Evolutionary conservation across 1,140 invertebrate genomes (phyloP), one percentile per base, ranked within the genome.

Genomic region (Drosophila persimilis): DNA sequence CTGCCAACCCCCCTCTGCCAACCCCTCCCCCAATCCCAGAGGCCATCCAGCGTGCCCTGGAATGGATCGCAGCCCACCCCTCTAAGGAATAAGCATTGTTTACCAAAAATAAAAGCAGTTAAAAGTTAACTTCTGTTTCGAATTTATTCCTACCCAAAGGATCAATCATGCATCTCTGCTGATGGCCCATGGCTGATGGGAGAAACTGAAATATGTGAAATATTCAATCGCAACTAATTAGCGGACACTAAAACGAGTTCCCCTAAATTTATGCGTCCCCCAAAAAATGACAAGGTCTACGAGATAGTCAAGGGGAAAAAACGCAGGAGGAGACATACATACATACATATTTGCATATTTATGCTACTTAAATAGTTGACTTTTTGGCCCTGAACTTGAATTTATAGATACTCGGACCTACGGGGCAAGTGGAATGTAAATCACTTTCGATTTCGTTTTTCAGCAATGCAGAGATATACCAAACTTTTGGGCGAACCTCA

Each of bases 21-120:
- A 94, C 93, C 6, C 92, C 94, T 43, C 94, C 94, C 44, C 94
- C 94, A 65, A 93, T 95, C 35, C 94, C 94, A 45, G 92, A 92
- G 61, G 93, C 92, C 56, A 95, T 95, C 67, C 92, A 92, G 59
- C 92, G 92, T 59, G 91, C 93, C 8, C 79, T 95, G 13, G 94
- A 92, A 79, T 76, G 73, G 84, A 77, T 91, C 91, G 17, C 89
- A 77, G 44, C 89, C 80, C 79, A 90, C 44, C 76, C 89, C 13
- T 6, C 44, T 3, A 52, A 63, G 44, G 3, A 79, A 2, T 88
- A 78, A 83, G 31, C 59, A 43, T 41, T 57, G n/a, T 63, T 62
- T 67, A 41, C 41, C 39, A 65, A 66, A 66, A 64, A 67, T 58
- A 86, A 73, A 84, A 20, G 57, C 57, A 62, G 56, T 59, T 26